Base-by-base conservation (phyloP, 1,140 invertebrate species). In the Heliconius nattereri region DNA sequence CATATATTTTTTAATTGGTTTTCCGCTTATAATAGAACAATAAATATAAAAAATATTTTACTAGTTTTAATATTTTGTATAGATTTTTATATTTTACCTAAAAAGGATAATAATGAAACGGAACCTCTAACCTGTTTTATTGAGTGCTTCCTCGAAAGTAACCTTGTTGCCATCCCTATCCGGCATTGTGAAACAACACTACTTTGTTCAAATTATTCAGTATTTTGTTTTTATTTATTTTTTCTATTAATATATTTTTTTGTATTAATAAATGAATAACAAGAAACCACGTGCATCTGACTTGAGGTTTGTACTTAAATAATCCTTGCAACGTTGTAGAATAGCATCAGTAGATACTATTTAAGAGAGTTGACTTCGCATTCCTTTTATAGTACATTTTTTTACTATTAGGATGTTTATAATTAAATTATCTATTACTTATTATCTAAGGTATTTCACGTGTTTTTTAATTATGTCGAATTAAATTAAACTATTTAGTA, bases 111-210 rank as follows among this genome's bases (percentile, higher is more conserved):
- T 45, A 45, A 45, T 45, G 3, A 45, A 19, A 32, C 26, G 35
- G 35, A 72, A 40, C 0, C 20, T 72, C 71, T 49, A 78, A 91
- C 90, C 90, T 76, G 88, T 76, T 87, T 79, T 84, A 37, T 90
- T 83, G 13, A 92, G 73, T 1, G 90, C 89, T 20, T 78, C 85
- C 72, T 92, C 90, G n/a, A 92, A 86, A 2, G 86, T 45, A n/a
- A 90, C 74, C 45, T 86, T 87, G 32, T 75, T 83, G 26, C 71
- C 70, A 32, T 82, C 73, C 52, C 9, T 40, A 71, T n/a, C 57
- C 49, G 54, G 71, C 80, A 84, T 80, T 71, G 66, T 70, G 20
- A 72, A 37, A 29, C 23, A 37, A 37, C 71, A 72, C 35, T 16
- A 40, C 16, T 32, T 20, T 37, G 0, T 32, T 60, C 1, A 66